Evolutionary conservation across 1,140 invertebrate genomes (phyloP).

Genomic region (Coboldia fuscipes): DNA sequence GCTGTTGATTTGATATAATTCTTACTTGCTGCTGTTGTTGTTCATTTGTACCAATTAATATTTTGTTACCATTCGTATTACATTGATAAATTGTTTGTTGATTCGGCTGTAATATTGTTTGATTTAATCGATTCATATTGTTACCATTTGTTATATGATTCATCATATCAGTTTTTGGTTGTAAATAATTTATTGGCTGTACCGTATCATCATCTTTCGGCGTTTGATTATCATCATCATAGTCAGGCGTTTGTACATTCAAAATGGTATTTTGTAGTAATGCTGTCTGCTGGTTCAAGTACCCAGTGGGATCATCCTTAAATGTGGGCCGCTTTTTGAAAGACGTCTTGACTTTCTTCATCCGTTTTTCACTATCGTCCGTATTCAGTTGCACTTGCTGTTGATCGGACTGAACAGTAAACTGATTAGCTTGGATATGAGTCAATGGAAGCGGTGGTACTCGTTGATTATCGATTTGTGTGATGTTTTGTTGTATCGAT

Average conservation of each 20-base stretch:
- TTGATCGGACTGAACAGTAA: slow-evolving; percentile 9
- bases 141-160: too few relatives aligned
- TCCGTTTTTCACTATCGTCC: slow-evolving; percentile 29
- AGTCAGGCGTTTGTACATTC: slow-evolving; percentile 6
- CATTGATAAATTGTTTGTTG: too few relatives aligned
- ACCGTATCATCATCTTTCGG: too few relatives aligned
- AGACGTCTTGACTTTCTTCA: slow-evolving; percentile 1
- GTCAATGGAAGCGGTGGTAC: slow-evolving; percentile 4
- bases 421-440: slow-evolving; percentile 10
- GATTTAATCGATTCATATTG: too few relatives aligned
- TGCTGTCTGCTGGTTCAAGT: slow-evolving; percentile 67
- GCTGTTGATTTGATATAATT: background rate
- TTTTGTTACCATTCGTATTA: background rate
- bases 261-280: slow-evolving; percentile 58
- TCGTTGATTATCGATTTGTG: background rate
- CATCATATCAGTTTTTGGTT: too few relatives aligned
- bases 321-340: slow-evolving; percentile 41
- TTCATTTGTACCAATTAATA: background rate
- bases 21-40: background rate
- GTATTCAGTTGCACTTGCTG: slow-evolving; percentile 13
- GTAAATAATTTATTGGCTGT: too few relatives aligned
- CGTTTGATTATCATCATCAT: background rate
- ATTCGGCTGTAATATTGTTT: too few relatives aligned
- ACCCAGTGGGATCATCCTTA: slow-evolving; percentile 74
- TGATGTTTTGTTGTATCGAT: too few relatives aligned